These are phyloP conservation scores for Spilosoma lubricipeda DNA, from an alignment of 2,888 invertebrate species.

Conservation along the genomic window DNA sequence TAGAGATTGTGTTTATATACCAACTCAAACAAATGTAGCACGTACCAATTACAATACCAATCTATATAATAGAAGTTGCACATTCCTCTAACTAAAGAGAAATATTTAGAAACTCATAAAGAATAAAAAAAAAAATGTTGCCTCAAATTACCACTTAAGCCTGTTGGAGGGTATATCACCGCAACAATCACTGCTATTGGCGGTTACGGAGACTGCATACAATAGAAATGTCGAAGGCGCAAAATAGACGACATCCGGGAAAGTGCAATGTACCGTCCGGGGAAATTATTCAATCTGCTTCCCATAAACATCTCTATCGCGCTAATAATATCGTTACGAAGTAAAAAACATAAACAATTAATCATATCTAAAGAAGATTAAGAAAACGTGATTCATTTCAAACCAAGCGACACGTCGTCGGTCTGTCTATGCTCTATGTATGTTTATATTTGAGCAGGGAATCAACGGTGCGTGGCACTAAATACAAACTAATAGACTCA, in stretches of 20 bases:
- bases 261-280: constrained; percentile 58
- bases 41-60: background rate
- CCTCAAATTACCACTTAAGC: constrained; percentile 53
- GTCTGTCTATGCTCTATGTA: background rate
- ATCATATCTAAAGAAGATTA: constrained; percentile 31
- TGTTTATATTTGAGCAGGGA: background rate
- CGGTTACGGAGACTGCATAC: constrained; percentile 63
- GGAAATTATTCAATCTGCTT: constrained; percentile 60
- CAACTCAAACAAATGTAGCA: background rate
- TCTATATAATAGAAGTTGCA: background rate
- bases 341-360: constrained; percentile 48
- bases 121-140: constrained; percentile 27
- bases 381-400: constrained; percentile 35
- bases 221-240: constrained; percentile 65
- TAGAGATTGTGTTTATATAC: constrained; percentile 9
- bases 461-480: constrained; percentile 26
- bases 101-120: constrained; percentile 30
- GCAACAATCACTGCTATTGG: constrained; percentile 54
- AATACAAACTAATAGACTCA: constrained; percentile 50
- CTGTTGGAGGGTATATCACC: constrained; percentile 66
- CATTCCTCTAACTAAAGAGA: constrained; percentile 25
- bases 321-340: constrained; percentile 46
- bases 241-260: constrained; percentile 73
- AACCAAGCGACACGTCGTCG: constrained; percentile 26
- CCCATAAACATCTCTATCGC: constrained; percentile 45